phyloP scores from a whole-genome alignment of 2,113 vertebrate genomes.

The Naja naja region DNA sequence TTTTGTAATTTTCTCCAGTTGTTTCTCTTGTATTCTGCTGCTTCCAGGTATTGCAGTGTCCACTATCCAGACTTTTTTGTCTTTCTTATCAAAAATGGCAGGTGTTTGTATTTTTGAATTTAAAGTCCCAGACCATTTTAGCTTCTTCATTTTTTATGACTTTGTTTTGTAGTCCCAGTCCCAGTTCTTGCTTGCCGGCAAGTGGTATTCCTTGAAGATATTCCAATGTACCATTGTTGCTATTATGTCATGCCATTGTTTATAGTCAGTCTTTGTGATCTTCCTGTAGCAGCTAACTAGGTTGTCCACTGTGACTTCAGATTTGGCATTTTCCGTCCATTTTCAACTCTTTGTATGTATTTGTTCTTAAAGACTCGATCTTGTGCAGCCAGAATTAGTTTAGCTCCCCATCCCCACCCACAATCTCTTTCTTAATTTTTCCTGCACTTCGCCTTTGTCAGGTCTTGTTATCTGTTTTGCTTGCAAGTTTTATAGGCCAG shows the following conservation, averaged over 20 bases:
- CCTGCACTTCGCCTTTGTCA: too few relatives aligned
- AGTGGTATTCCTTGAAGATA: not conserved
- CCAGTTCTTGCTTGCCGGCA: not conserved
- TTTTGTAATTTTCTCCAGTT: not conserved
- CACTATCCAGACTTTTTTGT: not conserved
- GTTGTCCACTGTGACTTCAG: not conserved
- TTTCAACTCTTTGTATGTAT: not conserved
- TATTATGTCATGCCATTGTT: not conserved
- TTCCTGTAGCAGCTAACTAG: not conserved
- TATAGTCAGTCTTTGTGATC: not conserved
- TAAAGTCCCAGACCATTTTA: not conserved
- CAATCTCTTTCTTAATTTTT: too few relatives aligned
- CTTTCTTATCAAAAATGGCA: not conserved
- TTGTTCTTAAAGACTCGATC: not conserved
- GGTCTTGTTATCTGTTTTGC: too few relatives aligned
- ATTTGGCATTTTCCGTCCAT: not conserved
- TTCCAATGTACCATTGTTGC: not conserved
- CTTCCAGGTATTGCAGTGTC: not conserved
- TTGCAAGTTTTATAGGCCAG: too few relatives aligned
- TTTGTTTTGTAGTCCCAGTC: not conserved
- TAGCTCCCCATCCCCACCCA: too few relatives aligned
- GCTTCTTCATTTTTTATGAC: not conserved
- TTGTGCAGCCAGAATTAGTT: not conserved
- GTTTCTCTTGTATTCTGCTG: not conserved
- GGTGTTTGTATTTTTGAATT: not conserved